A percentile compares a stretch with the other conserved stretches of the same genome.
Conservation (phyloP, 1,140 invertebrate genomes). For the Platorchestia sp. region DNA sequence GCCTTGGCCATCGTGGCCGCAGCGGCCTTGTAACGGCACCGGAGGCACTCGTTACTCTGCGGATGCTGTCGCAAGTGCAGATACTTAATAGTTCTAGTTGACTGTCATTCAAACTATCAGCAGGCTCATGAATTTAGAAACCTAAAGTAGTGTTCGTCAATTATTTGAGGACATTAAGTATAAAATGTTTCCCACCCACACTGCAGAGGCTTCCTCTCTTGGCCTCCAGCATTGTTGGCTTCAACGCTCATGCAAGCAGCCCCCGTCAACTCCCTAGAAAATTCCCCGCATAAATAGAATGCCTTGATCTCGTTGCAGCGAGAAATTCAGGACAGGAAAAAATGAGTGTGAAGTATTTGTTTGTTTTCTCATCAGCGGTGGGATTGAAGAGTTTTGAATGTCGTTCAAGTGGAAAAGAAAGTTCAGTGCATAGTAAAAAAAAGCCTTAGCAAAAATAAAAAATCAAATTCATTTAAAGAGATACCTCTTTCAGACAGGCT, state of each 20-base stretch:
- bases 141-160: no score
- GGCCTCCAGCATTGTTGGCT: neutral
- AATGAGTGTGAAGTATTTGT: neutral
- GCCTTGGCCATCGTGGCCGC: no score
- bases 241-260: neutral
- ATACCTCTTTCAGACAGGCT: no score
- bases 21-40: neutral
- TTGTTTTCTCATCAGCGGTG: neutral
- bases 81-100: no score
- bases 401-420: neutral
- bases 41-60: neutral
- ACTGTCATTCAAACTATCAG: no score
- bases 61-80: no score
- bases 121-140: no score
- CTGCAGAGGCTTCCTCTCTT: neutral
- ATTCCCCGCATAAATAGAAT: neutral
- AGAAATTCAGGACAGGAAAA: neutral
- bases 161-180: no score
- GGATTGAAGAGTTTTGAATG: neutral
- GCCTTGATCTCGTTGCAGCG: neutral
- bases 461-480: no score
- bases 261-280: neutral
- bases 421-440: neutral
- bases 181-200: no score
- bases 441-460: no score